phyloP scores from a whole-genome alignment of 2,113 vertebrate species.

The Eulemur macaco region DNA sequence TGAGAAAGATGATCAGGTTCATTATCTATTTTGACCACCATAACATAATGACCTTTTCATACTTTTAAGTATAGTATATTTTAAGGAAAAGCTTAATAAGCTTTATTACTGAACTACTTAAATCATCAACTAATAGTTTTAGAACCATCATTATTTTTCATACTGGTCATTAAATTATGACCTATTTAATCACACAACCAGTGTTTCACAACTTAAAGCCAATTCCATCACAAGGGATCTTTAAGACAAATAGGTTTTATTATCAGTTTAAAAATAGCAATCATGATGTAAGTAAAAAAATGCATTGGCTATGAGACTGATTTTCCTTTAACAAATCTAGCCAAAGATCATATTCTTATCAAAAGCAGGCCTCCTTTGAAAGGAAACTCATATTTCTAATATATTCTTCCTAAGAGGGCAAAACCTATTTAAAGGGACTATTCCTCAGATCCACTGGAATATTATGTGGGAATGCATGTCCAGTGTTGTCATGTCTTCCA shows the following conservation, averaged over 20 bases:
- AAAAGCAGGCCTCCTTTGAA: too few species aligned
- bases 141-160: not conserved
- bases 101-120: not conserved
- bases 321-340: too few species aligned
- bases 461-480: not conserved
- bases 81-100: not conserved
- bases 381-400: too few species aligned
- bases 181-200: not conserved
- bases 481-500: not conserved
- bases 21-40: not conserved
- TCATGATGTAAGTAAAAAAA: too few species aligned
- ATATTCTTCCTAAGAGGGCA: too few species aligned
- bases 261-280: too few species aligned
- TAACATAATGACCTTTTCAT: not conserved
- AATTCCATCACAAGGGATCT: not conserved
- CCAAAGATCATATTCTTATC: too few species aligned
- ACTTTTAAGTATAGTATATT: not conserved
- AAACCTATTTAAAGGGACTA: too few species aligned
- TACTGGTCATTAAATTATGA: not conserved
- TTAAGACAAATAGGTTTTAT: too few species aligned
- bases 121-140: not conserved
- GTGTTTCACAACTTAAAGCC: not conserved
- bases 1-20: not conserved
- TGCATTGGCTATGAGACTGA: too few species aligned
- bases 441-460: not conserved